These are phyloP conservation scores for Spinus olivaceus DNA, from an alignment of 2,797 vertebrate species.

Conservation along the genomic window DNA sequence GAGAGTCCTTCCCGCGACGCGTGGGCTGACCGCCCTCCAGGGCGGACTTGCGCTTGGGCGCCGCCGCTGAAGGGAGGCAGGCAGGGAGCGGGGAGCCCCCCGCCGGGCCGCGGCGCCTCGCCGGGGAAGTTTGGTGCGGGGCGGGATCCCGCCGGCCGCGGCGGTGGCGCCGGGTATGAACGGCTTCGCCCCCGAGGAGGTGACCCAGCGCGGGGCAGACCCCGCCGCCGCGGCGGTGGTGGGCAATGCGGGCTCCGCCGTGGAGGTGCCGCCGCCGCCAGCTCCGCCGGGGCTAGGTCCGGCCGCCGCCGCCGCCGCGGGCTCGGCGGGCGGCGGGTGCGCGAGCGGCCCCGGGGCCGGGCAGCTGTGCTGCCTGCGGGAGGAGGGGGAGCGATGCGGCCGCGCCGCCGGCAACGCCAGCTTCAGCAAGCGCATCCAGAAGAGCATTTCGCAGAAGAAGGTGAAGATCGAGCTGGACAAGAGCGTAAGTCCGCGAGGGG, in stretches of 20 bases:
- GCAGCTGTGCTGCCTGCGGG: conserved; percentile 77
- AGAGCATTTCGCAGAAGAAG: conserved; percentile 84
- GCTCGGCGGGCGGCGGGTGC: conserved; percentile 6
- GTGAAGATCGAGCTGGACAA: conserved; percentile 84
- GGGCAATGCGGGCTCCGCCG: conserved; percentile 40
- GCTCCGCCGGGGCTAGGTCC: neutral
- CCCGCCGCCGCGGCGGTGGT: conserved; percentile 22
- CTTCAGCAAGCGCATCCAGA: conserved; percentile 83
- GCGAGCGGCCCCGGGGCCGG: conserved; percentile 78
- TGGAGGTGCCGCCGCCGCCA: conserved; percentile 19
- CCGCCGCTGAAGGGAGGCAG: neutral
- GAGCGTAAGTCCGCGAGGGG: conserved; percentile 70
- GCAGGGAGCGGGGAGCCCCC: neutral
- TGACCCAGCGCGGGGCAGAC: conserved; percentile 71
- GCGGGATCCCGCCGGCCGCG: neutral
- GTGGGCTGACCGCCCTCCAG: neutral
- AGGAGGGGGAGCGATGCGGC: conserved; percentile 78
- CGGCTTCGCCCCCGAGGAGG: conserved; percentile 76
- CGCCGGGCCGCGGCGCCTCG: neutral
- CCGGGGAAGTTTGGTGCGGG: conserved; percentile 7
- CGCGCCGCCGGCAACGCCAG: conserved; percentile 81
- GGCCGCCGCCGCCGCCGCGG: neutral
- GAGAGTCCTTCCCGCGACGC: neutral
- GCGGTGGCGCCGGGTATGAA: conserved; percentile 65
- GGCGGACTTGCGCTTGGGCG: neutral